A percentile compares a stretch with the other conserved stretches of the same genome.
Conservation (phyloP, 2,888 invertebrate genomes). For the Cosmopolites sordidus region DNA sequence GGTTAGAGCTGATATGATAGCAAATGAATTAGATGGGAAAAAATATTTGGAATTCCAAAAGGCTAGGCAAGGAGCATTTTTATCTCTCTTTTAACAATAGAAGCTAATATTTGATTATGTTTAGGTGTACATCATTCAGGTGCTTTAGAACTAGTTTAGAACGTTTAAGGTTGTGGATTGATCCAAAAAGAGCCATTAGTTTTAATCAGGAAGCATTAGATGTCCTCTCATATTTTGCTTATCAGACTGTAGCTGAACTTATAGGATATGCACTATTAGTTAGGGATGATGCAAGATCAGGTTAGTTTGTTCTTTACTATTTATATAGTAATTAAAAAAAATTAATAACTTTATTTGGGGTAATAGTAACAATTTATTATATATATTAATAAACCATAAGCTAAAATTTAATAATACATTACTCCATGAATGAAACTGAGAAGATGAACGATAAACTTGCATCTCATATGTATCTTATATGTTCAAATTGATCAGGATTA, state of each 20-base stretch:
- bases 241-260: constrained; percentile 86
- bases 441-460: too few relatives aligned
- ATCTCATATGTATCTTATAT: too few relatives aligned
- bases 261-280: constrained; percentile 74
- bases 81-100: too few relatives aligned
- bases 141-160: constrained; percentile 38
- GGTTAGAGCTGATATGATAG: constrained; percentile 60
- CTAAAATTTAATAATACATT: too few relatives aligned
- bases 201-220: constrained; percentile 64
- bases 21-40: constrained; percentile 52
- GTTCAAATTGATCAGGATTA: too few relatives aligned
- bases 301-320: too few relatives aligned
- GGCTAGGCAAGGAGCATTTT: constrained; percentile 48
- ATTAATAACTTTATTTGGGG: too few relatives aligned
- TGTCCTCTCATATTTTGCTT: constrained; percentile 79
- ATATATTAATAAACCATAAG: too few relatives aligned
- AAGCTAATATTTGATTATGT: neutral
- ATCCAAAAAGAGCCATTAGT: constrained; percentile 59
- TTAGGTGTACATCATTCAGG: constrained; percentile 66
- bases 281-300: constrained; percentile 20
- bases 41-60: constrained; percentile 76
- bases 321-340: too few relatives aligned
- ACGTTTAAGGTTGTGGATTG: constrained; percentile 61
- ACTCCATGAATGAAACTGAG: too few relatives aligned
- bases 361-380: too few relatives aligned